These are phyloP conservation scores for Lasiommata megera DNA, from an alignment of 2,888 invertebrate species.

Conservation along the genomic window DNA sequence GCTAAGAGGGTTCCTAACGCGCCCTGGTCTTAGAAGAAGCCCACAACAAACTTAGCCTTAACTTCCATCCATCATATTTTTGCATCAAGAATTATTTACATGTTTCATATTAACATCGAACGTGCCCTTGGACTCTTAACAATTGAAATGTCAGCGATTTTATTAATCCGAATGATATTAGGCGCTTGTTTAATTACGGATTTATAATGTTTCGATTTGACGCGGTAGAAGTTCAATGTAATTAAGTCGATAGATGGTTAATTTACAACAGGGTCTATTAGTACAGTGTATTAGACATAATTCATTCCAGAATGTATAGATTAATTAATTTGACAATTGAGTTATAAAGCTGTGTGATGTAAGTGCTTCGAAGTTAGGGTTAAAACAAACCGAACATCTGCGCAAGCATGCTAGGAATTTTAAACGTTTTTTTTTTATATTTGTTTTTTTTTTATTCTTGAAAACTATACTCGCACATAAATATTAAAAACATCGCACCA, in stretches of 20 bases:
- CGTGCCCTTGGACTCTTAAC: slow-evolving; percentile 9
- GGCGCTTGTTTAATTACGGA: slow-evolving; percentile 13
- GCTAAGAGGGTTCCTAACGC: too few species aligned
- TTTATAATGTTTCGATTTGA: slow-evolving; percentile 23
- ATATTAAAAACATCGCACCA: too few species aligned
- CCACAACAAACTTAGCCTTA: too few species aligned
- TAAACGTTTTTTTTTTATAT: neutral
- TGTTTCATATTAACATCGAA: slow-evolving; percentile 1
- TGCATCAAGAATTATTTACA: neutral
- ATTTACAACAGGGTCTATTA: slow-evolving; percentile 37
- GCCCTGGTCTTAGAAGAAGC: too few species aligned
- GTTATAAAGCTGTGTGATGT: too few species aligned
- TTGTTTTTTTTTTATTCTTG: too few species aligned
- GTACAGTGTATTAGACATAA: slow-evolving; percentile 18
- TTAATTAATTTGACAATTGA: too few species aligned
- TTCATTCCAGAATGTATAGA: neutral
- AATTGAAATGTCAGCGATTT: slow-evolving; percentile 22
- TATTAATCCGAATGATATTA: slow-evolving; percentile 13
- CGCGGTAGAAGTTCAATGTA: slow-evolving; percentile 20
- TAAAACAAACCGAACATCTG: neutral
- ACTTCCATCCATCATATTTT: too few species aligned
- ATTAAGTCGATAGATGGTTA: slow-evolving; percentile 31
- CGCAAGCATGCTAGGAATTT: too few species aligned
- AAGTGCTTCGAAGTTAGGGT: neutral
- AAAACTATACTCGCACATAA: too few species aligned